Evolutionary conservation across 1,140 invertebrate genomes (phyloP).

Genomic region (Oedothorax gibbosus): DNA sequence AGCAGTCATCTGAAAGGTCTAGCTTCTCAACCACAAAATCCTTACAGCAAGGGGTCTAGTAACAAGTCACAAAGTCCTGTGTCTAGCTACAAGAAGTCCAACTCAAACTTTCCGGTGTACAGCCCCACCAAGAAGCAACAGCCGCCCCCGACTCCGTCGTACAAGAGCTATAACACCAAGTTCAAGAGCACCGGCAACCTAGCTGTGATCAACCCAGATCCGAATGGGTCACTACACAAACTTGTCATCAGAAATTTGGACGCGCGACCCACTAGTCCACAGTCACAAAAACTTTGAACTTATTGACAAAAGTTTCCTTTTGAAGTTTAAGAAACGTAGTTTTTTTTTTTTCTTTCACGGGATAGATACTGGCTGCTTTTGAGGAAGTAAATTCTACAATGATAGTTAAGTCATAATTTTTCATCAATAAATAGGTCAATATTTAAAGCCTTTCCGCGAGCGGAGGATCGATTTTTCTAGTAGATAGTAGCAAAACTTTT

Average conservation of each 20-base stretch:
- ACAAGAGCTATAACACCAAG: slow-evolving; percentile 41
- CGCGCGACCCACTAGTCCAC: slow-evolving; percentile 23
- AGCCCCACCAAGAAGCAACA: not conserved
- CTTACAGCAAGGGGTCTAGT: not conserved
- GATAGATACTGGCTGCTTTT: too few species aligned
- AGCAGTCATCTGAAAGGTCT: slow-evolving; percentile 6
- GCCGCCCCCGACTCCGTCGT: slow-evolving; percentile 20
- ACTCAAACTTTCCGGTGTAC: not conserved
- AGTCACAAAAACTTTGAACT: not conserved
- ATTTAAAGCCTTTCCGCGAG: too few species aligned
- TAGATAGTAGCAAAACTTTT: too few species aligned
- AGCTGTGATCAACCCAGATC: slow-evolving; percentile 59
- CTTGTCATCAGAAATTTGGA: slow-evolving; percentile 59
- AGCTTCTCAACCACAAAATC: not conserved
- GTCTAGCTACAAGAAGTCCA: not conserved
- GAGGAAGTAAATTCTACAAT: too few species aligned
- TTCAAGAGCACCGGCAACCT: slow-evolving; percentile 24
- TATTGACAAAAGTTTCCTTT: not conserved
- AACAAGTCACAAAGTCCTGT: not conserved
- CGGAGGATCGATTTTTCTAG: too few species aligned
- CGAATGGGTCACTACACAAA: slow-evolving; percentile 53
- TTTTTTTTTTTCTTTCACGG: not conserved
- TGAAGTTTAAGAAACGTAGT: not conserved
- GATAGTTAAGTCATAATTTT: too few species aligned
- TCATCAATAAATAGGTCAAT: too few species aligned